Evolutionary conservation across 92 coral and sea anemone genomes (phyloP), one percentile per base, ranked within the genome.

Genomic region (Montipora capitata): DNA sequence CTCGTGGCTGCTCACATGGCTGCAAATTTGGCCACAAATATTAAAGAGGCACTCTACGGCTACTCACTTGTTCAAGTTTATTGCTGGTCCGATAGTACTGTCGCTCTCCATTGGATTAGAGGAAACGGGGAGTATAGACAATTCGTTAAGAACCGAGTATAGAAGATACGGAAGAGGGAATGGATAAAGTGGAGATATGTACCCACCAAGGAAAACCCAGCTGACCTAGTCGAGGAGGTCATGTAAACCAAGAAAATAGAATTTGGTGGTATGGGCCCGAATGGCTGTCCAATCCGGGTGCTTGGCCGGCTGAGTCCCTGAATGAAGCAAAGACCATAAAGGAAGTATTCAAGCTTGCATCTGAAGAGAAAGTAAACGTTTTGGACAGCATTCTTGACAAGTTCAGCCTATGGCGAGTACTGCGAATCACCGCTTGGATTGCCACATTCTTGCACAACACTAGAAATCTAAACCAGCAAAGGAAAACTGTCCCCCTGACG

Each of bases 181-280:
- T 57, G 63, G 8, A 82, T 89, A 56, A 77, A 15, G 73, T 83
- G 89, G 89, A 67, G 84, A 14, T 77, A 89, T 4, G 74, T 89
- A 7, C 72, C 78, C 59, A 75, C 85, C 12, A 83, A 51, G 16
- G 80, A 82, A 17, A 89, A 89, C 58, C 92, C 92, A 4, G 88
- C 88, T 6, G 89, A 74, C 65, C 56, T 89, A 81, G 92, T 40
- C 82, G 83, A n/a, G 72, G 80, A 8, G 38, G 78, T 0, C 43
- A 12, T n/a, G 49, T 82, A 17, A 5, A 57, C 27, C 12, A 57
- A 11, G 43, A 74, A 13, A 65, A 74, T 42, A 44, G 45, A 14
- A 58, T 81, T 18, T 88, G 83, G 92, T 75, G 83, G 83, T 41
- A 52, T 27, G 88, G 92, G 2, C 92, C 92, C 8, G 62, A 74